phyloP scores from a whole-genome alignment of 2,888 invertebrate species.

The Agrotis segetum region DNA sequence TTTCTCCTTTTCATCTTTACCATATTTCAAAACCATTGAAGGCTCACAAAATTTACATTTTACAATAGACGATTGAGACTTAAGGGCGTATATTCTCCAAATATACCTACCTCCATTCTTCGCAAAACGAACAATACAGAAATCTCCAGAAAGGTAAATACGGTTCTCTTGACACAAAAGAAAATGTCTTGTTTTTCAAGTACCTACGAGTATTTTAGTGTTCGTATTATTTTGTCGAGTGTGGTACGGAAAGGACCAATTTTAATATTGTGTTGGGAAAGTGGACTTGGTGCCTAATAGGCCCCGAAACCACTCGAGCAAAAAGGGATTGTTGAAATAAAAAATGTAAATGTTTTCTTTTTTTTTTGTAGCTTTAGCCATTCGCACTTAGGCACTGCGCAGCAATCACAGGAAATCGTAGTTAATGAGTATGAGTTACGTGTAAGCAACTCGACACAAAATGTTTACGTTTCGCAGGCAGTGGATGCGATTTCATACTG shows the following conservation, averaged over 20 bases:
- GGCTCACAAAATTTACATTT: neutral
- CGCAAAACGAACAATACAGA: conserved; percentile 15
- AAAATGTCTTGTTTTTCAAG: conserved; percentile 14
- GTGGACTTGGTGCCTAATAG: conserved; percentile 16
- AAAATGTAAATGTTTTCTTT: neutral
- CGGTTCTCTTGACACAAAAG: conserved; percentile 12
- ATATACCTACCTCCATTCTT: conserved; percentile 15
- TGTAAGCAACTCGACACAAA: no score
- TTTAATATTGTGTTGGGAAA: conserved; percentile 25
- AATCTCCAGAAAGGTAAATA: conserved; percentile 9
- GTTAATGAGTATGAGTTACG: no score
- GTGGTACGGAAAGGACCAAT: conserved; percentile 31
- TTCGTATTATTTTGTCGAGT: conserved; percentile 14
- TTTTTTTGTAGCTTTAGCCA: neutral
- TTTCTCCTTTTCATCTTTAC: no score
- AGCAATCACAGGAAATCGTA: no score
- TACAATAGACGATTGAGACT: conserved; percentile 17
- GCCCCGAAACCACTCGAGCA: conserved; percentile 1
- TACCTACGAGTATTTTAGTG: neutral
- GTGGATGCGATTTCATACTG: no score
- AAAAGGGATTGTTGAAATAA: neutral
- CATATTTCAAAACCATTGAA: neutral
- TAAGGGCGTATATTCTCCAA: neutral
- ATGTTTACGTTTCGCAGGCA: no score
- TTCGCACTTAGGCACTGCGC: no score